Evolutionary conservation across 35 echinoderm and acorn worm genomes (phyloP).

Genomic region (Lytechinus variegatus): DNA sequence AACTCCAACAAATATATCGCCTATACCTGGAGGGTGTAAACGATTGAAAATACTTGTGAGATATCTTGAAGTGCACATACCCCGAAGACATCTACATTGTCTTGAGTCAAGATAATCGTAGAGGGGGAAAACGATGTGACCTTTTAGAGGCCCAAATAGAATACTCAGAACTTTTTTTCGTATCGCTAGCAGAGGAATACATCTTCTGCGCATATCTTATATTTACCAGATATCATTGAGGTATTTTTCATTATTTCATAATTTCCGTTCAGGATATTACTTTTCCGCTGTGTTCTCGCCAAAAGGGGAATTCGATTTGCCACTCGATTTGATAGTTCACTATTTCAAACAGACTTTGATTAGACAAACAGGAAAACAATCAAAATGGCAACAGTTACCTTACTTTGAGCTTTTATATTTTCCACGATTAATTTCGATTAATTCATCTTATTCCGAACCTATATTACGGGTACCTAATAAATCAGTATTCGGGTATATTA

Average conservation of each 20-base stretch:
- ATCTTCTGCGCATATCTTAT: not conserved
- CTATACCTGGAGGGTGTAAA: not conserved
- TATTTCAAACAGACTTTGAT: not conserved
- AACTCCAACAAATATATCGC: not conserved
- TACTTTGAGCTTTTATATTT: too few relatives aligned
- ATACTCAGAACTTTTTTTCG: not conserved
- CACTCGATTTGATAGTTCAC: not conserved
- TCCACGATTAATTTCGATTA: too few relatives aligned
- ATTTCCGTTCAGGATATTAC: slow-evolving; percentile 11
- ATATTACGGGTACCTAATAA: too few relatives aligned
- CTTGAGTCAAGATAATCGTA: not conserved
- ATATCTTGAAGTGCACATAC: slow-evolving; percentile 18
- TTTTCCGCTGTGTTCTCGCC: not conserved
- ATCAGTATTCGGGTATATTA: too few relatives aligned
- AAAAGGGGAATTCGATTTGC: not conserved
- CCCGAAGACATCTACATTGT: not conserved
- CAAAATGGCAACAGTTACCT: not conserved
- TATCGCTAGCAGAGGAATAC: not conserved
- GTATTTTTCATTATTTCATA: not conserved
- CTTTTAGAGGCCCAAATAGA: not conserved
- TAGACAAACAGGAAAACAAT: not conserved
- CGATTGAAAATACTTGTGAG: not conserved
- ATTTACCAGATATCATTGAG: not conserved
- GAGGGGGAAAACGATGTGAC: not conserved
- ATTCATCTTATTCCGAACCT: too few relatives aligned